A percentile compares a stretch with the other conserved stretches of the same genome.
Conservation (phyloP, 92 coral and sea anemone species). For the Siderastrea radians region DNA sequence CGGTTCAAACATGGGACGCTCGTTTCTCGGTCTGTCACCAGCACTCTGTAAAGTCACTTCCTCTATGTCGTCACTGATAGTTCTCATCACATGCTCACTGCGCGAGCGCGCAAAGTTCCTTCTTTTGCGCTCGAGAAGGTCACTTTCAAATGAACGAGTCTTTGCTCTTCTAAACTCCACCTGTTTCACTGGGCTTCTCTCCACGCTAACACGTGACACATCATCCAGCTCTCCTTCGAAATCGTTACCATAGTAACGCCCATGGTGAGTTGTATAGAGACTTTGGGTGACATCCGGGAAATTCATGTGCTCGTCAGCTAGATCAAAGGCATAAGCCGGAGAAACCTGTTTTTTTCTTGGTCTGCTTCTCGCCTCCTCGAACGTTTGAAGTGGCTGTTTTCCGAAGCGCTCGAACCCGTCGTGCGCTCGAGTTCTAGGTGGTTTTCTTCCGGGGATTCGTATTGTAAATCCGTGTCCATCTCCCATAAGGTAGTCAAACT, state of each 20-base stretch:
- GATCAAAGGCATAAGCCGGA: conserved; percentile 42
- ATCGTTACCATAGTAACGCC: conserved; percentile 29
- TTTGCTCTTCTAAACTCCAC: background rate
- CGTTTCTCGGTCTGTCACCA: conserved; percentile 9
- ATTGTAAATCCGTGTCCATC: conserved; percentile 91
- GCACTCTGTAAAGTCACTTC: conserved; percentile 21
- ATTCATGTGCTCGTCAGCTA: background rate
- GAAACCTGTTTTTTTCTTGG: conserved; percentile 10
- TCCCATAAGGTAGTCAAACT: conserved; percentile 80
- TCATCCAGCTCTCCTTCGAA: background rate
- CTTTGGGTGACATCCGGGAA: conserved; percentile 19
- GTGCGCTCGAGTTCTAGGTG: conserved; percentile 9
- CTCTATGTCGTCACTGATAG: background rate
- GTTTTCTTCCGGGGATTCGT: conserved; percentile 81
- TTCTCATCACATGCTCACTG: conserved; percentile 35
- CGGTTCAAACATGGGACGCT: conserved; percentile 64
- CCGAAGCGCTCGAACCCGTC: conserved; percentile 12
- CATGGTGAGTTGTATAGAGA: conserved; percentile 1
- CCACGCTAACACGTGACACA: background rate
- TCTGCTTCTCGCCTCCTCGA: conserved; percentile 73
- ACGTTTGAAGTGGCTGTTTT: conserved; percentile 64
- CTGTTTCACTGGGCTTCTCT: background rate
- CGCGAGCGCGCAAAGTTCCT: conserved; percentile 31
- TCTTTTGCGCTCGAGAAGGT: background rate
- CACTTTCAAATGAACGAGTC: conserved; percentile 26